Evolutionary conservation across 2,797 vertebrate genomes (phyloP), one percentile per base, ranked within the genome.

Genomic region (Oreortyx pictus): DNA sequence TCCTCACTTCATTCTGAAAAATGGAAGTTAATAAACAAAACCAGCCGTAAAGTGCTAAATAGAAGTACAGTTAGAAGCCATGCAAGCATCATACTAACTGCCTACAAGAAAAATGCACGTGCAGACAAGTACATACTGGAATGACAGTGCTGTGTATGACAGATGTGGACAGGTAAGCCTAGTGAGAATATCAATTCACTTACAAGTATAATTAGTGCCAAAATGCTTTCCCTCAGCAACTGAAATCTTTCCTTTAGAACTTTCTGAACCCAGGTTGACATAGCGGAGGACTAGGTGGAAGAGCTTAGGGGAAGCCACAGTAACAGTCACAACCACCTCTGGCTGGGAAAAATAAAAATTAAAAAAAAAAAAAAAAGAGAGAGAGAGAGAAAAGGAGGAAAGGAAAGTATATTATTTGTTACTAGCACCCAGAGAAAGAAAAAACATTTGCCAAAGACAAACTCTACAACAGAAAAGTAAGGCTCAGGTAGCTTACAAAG

Each of bases 1-100:
- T 97, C 97, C 97, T 98, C 92, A 99, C 98, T 98, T 99, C 98
- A 94, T 97, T 98, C 99, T 99, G 98, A 96, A 97, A 98, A 98
- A 97, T 47, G 94, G 59, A 96, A 79, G 91, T 97, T 96, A 96
- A 97, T 94, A 94, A 96, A 98, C 96, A 97, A 95, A 93, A 91
- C 88, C 75, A 72, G 86, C 66, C 91, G 0, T 92, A 86, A 95
- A 92, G 67, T 88, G 90, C 52, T 86, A 67, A 95, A 92, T 23
- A 91, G 82, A 93, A 71, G 80, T 73, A 71, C 64, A 70, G 65
- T 80, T 73, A 93, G 90, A 93, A 95, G 94, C 95, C 93, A 96
- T 89, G 89, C 83, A 90, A 91, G 76, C 57, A 85, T 85, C 85
- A 68, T 31, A 81, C 49, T 95, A 73, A 93, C 46, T 75, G 89